Evolutionary conservation across 2,797 vertebrate species (phyloP), one percentile per base, ranked within the genome.

Genomic region (Odontamblyopus lacepedii): DNA sequence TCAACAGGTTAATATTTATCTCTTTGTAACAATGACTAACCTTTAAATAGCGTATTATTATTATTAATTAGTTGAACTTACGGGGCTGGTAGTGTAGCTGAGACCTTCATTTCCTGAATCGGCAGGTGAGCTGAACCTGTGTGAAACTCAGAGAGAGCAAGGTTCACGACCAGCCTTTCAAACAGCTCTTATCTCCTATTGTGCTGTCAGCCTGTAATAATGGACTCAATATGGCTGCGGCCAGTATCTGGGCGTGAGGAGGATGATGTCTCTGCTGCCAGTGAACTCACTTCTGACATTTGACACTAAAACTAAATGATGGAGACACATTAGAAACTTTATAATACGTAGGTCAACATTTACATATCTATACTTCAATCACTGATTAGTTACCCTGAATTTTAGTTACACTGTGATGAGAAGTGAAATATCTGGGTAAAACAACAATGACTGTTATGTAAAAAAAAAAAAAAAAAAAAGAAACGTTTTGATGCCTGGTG

Each of bases 21-120:
- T 23, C 35, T 38, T n/a, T 63, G 18, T 35, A 63, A 65, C n/a
- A 27, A 11, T 2, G 13, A 6, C 4, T 27, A 65, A 65, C 41
- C 41, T 51, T 29, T 8, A 66, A 27, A 19, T 13, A 50, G 18
- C 27, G 1, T 41, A 72, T 70, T 6, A 74, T 65, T 6, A 74
- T 65, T 5, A 44, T 32, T 6, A 23, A 29, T 76, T 6, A 26
- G 59, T 71, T 11, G 18, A 48, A 90, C 89, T 84, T 85, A 90
- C 90, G 72, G 0, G 26, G 4, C 62, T 32, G 48, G 32, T 68
- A n/a, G 30, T 68, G 23, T 12, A n/a, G 61, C 78, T 73, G 63
- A 68, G 48, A 64, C 60, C 62, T 79, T 76, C 23, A 87, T 83
- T 92, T 92, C 90, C 88, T 87, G 83, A 75, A 85, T 79, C 53